Conservation (phyloP, 1,140 invertebrate species). For the Penaeus vannamei region DNA sequence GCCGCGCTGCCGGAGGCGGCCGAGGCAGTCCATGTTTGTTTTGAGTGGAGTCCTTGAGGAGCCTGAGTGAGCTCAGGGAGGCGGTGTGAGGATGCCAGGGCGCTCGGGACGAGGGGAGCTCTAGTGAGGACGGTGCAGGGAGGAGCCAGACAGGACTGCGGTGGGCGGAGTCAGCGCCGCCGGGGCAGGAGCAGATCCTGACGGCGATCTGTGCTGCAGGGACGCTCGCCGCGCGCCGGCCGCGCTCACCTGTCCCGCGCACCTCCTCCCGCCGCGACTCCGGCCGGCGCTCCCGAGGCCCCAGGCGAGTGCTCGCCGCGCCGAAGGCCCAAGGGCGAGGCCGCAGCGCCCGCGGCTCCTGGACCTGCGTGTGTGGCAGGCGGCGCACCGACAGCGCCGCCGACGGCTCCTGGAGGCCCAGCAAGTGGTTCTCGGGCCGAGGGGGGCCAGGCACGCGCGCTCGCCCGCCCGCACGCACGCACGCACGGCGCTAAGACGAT, state of each 20-base stretch:
- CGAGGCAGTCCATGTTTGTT: slow-evolving; percentile 29
- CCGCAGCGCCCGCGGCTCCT: background rate
- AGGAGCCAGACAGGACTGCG: background rate
- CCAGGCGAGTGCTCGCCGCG: background rate
- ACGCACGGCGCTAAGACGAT: background rate
- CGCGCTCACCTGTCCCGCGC: slow-evolving; percentile 34
- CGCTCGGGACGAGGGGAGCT: slow-evolving; percentile 33
- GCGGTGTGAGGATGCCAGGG: slow-evolving; percentile 31
- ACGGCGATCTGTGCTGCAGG: slow-evolving; percentile 8
- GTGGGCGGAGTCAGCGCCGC: slow-evolving; percentile 5
- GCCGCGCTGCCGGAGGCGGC: slow-evolving; percentile 39
- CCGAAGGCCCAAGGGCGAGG: slow-evolving; percentile 17
- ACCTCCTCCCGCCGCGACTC: slow-evolving; percentile 1
- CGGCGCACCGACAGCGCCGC: background rate
- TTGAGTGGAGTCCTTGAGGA: slow-evolving; percentile 31
- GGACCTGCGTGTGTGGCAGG: background rate
- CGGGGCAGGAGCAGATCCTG: background rate
- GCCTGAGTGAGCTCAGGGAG: slow-evolving; percentile 41
- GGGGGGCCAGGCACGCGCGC: background rate
- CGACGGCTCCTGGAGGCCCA: background rate
- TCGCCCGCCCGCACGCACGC: background rate
- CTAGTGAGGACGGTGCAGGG: slow-evolving; percentile 25
- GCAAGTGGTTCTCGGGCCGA: background rate
- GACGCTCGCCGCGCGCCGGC: background rate
- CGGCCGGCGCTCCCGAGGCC: background rate